These are phyloP conservation scores for Bubalus kerabau DNA, from an alignment of 2,113 vertebrate species.

Conservation along the genomic window DNA sequence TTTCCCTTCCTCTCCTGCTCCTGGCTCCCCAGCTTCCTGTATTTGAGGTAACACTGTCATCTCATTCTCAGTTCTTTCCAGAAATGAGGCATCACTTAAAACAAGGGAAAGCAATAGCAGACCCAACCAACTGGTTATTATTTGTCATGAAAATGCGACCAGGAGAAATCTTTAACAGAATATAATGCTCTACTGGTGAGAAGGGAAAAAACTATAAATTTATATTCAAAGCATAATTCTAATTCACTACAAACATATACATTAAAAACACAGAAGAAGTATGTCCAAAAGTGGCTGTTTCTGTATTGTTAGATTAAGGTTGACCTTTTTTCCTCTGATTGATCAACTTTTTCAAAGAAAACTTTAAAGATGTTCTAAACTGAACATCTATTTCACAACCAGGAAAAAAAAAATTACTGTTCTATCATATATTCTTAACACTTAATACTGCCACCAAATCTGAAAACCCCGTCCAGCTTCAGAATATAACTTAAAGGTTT, in stretches of 20 bases:
- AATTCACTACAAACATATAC: constrained; percentile 15
- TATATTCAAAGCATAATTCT: not conserved
- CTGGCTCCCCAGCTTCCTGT: not conserved
- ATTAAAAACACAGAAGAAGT: not conserved
- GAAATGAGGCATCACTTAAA: constrained; percentile 10
- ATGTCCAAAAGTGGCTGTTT: not conserved
- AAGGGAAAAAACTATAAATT: not conserved
- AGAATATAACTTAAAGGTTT: not conserved
- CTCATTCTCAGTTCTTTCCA: not conserved
- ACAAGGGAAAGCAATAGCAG: not conserved
- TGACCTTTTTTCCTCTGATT: not conserved
- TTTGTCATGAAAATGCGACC: not conserved
- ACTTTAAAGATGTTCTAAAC: not conserved
- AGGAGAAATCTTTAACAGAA: not conserved
- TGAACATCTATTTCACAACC: not conserved
- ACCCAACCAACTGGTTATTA: not conserved
- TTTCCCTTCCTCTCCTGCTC: not conserved
- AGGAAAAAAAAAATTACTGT: not conserved
- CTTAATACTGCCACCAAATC: not conserved
- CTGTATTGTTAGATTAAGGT: not conserved
- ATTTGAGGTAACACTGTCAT: not conserved
- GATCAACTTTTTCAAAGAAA: not conserved
- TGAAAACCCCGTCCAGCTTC: not conserved
- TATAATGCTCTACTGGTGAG: not conserved
- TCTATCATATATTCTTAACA: not conserved